These are phyloP conservation scores for Agriopis aurantiaria DNA, from an alignment of 2,888 invertebrate species.

Conservation along the genomic window DNA sequence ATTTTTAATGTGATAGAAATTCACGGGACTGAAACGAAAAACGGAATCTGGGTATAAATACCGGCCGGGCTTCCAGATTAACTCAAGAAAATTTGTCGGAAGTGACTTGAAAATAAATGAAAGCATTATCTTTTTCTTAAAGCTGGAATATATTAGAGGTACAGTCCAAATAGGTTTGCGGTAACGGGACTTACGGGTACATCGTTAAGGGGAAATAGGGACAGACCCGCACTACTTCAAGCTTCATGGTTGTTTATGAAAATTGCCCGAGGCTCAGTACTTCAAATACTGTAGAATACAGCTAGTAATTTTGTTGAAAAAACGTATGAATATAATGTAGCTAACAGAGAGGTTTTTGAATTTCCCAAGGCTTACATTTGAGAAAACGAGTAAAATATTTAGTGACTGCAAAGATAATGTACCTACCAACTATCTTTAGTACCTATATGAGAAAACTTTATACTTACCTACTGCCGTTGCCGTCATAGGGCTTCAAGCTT, in stretches of 20 bases:
- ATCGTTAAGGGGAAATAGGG: slow-evolving; percentile 18
- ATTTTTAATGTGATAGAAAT: slow-evolving; percentile 32
- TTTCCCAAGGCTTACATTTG: too few species aligned
- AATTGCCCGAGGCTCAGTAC: not conserved
- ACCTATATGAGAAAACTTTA: too few species aligned
- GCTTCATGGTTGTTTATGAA: slow-evolving; percentile 11
- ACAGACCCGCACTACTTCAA: slow-evolving; percentile 9
- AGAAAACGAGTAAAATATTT: too few species aligned
- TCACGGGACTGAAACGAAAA: slow-evolving; percentile 26
- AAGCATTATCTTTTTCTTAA: slow-evolving; percentile 23
- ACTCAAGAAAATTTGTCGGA: slow-evolving; percentile 19
- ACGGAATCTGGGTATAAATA: slow-evolving; percentile 24
- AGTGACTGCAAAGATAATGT: too few species aligned
- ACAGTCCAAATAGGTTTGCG: slow-evolving; percentile 19
- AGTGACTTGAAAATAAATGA: slow-evolving; percentile 21
- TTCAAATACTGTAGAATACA: slow-evolving; percentile 1
- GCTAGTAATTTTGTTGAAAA: not conserved
- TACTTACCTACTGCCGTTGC: too few species aligned
- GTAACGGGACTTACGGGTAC: slow-evolving; percentile 15
- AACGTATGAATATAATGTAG: not conserved
- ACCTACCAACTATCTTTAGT: too few species aligned
- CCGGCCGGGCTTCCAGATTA: slow-evolving; percentile 17
- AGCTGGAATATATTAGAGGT: slow-evolving; percentile 10
- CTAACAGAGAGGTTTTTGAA: too few species aligned
- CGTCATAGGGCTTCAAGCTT: too few species aligned